phyloP scores from a whole-genome alignment of 2,797 vertebrate species.

The Vespertilio murinus region DNA sequence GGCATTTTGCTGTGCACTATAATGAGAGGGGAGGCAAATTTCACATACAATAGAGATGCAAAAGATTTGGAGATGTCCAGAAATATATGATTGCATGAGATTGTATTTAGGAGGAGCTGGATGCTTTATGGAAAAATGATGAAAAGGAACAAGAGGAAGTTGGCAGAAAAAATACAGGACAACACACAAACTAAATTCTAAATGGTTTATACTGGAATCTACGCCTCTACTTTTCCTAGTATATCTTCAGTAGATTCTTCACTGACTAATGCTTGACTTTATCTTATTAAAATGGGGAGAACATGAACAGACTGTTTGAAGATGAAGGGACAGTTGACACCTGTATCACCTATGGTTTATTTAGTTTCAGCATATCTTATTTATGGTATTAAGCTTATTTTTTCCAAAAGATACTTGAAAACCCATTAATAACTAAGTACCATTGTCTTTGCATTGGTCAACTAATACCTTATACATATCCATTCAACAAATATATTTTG shows the following conservation, averaged over 20 bases:
- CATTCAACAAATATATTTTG: neutral
- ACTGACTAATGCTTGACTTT: neutral
- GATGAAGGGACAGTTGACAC: neutral
- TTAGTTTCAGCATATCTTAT: neutral
- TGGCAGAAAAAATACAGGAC: neutral
- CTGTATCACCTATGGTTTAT: neutral
- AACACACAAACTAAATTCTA: neutral
- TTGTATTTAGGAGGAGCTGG: neutral
- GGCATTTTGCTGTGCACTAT: constrained; percentile 31
- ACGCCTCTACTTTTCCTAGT: neutral
- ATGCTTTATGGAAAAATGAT: neutral
- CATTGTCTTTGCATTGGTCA: neutral
- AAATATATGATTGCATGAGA: neutral
- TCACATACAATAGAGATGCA: neutral
- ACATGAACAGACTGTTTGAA: neutral
- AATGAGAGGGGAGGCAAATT: neutral
- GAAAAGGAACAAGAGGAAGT: neutral
- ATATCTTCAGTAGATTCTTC: neutral
- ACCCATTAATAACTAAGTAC: neutral
- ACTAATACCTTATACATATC: neutral
- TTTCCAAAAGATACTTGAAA: neutral
- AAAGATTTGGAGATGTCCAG: neutral
- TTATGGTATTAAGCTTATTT: neutral
- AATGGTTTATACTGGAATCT: neutral
- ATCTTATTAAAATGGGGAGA: neutral